Evolutionary conservation across 1,140 invertebrate genomes (phyloP).

Genomic region (Campoletis sonorensis): DNA sequence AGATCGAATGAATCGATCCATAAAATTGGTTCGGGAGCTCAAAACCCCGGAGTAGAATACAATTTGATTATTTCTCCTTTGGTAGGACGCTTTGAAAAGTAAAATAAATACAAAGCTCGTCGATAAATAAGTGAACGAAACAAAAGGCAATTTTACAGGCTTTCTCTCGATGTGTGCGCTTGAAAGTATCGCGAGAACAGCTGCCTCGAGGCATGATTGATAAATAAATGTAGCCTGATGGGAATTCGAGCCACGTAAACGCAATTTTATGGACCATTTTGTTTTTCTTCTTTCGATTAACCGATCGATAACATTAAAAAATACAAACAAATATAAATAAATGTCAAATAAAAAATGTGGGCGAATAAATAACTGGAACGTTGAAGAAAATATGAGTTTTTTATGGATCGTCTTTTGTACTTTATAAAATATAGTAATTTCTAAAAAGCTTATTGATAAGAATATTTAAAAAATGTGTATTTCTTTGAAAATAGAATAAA

Average conservation of each 20-base stretch:
- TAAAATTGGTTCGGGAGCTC: background rate
- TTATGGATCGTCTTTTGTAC: background rate
- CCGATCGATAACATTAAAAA: background rate
- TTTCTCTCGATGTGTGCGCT: background rate
- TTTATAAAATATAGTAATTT: background rate
- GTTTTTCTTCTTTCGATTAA: background rate
- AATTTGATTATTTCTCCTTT: constrained; percentile 16
- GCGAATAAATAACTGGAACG: background rate
- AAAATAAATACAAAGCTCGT: constrained; percentile 11
- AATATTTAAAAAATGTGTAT: background rate
- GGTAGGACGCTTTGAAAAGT: background rate
- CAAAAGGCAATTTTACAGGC: background rate
- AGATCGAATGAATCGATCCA: constrained; percentile 6
- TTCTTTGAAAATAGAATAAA: background rate
- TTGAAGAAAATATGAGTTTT: background rate
- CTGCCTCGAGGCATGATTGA: constrained; percentile 24
- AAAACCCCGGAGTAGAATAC: background rate
- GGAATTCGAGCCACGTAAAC: constrained; percentile 2
- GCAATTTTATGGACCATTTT: background rate
- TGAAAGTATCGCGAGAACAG: constrained; percentile 7
- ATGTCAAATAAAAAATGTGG: background rate
- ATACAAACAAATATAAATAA: too few relatives aligned
- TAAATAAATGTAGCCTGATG: constrained; percentile 22
- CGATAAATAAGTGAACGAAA: constrained; percentile 19
- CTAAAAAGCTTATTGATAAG: background rate